Evolutionary conservation across 2,113 vertebrate genomes (phyloP).

Genomic region (Corvus cornix): DNA sequence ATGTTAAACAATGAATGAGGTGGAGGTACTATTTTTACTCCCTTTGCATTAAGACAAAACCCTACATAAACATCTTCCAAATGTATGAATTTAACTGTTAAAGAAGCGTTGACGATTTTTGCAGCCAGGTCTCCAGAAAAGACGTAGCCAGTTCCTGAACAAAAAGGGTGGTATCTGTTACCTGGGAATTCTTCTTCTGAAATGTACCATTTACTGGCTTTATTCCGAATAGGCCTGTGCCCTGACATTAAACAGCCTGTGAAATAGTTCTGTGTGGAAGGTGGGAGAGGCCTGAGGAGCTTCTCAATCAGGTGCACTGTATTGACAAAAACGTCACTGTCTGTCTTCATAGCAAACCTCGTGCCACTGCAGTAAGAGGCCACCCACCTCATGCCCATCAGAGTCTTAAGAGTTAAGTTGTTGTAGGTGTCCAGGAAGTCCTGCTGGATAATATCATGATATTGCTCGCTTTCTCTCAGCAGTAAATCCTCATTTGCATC

Average conservation of each 20-base stretch:
- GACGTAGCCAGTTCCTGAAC: background rate
- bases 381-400: constrained; percentile 19
- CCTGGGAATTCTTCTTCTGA: background rate
- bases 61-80: constrained; percentile 19
- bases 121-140: constrained; percentile 13
- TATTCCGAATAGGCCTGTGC: background rate
- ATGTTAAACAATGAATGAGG: background rate
- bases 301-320: background rate
- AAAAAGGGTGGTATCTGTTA: background rate
- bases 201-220: background rate
- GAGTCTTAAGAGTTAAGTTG: constrained; percentile 28
- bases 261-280: background rate
- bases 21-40: background rate
- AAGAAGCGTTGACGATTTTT: background rate
- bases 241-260: background rate
- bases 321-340: constrained; percentile 12
- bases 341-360: constrained; percentile 35
- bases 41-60: background rate
- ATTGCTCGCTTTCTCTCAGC: background rate
- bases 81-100: background rate
- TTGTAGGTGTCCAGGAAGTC: constrained; percentile 19
- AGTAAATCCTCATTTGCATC: background rate
- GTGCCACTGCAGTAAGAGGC: background rate
- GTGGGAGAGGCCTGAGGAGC: background rate
- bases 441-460: background rate